Conservation (phyloP, 2,888 invertebrate species). For the Caenorhabditis imperialis region DNA sequence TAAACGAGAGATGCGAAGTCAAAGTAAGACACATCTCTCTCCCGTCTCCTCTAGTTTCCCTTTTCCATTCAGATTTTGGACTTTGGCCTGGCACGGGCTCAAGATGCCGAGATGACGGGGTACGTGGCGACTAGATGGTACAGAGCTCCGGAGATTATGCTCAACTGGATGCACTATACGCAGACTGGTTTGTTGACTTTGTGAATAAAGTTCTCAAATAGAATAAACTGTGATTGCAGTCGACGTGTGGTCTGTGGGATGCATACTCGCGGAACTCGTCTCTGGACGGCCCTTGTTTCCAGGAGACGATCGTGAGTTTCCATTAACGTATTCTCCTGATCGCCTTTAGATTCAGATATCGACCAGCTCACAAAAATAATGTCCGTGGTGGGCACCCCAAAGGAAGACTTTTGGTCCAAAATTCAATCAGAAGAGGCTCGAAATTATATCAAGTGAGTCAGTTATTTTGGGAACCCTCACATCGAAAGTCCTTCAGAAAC, state of each 20-base stretch:
- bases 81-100: conserved; percentile 79
- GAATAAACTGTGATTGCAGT: conserved; percentile 57
- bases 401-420: conserved; percentile 90
- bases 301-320: conserved; percentile 70
- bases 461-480: background rate
- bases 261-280: conserved; percentile 75
- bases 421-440: conserved; percentile 92
- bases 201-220: background rate
- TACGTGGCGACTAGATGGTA: conserved; percentile 87
- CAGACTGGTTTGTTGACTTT: too few relatives aligned
- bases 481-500: conserved; percentile 50
- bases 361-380: conserved; percentile 97
- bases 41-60: too few relatives aligned
- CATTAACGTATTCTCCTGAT: too few relatives aligned
- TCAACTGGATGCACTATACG: conserved; percentile 91
- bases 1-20: conserved; percentile 98
- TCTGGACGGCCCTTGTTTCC: conserved; percentile 73
- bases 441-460: conserved; percentile 85
- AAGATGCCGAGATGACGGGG: conserved; percentile 82
- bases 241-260: conserved; percentile 77
- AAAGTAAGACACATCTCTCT: conserved; percentile 80
- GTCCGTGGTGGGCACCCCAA: conserved; percentile 94
- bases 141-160: conserved; percentile 80
- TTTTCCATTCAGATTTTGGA: conserved; percentile 81
- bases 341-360: conserved; percentile 84